Evolutionary conservation across 2,797 vertebrate genomes (phyloP).

Genomic region (Mormyrops boulengeri): DNA sequence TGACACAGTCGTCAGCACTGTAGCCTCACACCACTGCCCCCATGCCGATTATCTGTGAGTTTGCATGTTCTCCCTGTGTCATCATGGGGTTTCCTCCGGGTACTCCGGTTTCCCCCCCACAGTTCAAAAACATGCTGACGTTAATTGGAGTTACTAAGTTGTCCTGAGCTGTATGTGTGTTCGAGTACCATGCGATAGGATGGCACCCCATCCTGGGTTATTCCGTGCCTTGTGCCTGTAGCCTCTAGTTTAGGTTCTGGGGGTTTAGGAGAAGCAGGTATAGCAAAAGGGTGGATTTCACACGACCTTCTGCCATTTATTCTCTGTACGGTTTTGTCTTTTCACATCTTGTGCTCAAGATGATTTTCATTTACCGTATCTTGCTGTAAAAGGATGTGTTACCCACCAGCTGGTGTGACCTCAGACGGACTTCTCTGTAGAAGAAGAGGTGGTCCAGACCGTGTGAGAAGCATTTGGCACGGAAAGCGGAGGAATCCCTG

Average conservation of each 20-base stretch:
- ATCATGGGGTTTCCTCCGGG: neutral
- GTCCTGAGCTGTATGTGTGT: neutral
- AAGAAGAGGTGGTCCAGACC: neutral
- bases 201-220: neutral
- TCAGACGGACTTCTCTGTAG: neutral
- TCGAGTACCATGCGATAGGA: neutral
- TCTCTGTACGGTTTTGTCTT: neutral
- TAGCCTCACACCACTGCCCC: neutral
- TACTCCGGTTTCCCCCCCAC: neutral
- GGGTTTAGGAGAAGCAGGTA: neutral
- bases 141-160: neutral
- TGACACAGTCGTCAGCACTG: neutral
- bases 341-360: neutral
- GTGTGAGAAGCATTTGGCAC: neutral
- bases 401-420: neutral
- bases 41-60: neutral
- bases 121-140: neutral
- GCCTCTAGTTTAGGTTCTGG: neutral
- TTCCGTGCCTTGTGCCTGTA: neutral
- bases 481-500: neutral
- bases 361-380: neutral
- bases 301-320: neutral
- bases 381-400: neutral
- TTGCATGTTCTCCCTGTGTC: neutral
- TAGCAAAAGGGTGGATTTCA: neutral